These are phyloP conservation scores for Rhipidura dahli DNA, from an alignment of 2,113 vertebrate species.

Conservation along the genomic window DNA sequence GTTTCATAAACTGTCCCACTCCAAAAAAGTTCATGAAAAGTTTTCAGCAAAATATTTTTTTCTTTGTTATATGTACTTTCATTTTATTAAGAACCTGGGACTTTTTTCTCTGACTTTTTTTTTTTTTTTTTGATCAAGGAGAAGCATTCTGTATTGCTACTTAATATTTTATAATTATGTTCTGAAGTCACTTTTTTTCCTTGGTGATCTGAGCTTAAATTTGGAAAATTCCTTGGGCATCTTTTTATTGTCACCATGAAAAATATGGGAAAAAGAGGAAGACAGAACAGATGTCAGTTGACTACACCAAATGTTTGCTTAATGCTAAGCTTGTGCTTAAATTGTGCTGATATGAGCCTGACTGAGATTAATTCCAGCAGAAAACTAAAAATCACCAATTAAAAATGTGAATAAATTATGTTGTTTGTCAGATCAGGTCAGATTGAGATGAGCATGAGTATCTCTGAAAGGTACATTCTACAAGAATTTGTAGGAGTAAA, in stretches of 20 bases:
- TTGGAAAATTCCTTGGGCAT: not conserved
- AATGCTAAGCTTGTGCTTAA: not conserved
- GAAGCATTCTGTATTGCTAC: not conserved
- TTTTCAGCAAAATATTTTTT: not conserved
- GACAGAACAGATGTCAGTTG: not conserved
- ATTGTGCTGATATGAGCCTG: not conserved
- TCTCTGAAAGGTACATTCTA: not conserved
- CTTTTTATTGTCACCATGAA: not conserved
- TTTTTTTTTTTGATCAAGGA: no score
- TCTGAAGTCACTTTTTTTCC: not conserved
- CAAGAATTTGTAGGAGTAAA: not conserved
- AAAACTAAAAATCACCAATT: not conserved
- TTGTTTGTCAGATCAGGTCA: not conserved
- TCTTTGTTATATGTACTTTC: not conserved
- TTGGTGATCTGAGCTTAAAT: not conserved
- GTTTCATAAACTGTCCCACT: not conserved
- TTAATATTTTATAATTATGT: not conserved
- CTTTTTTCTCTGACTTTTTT: not conserved
- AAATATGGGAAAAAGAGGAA: not conserved
- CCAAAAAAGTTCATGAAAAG: not conserved
- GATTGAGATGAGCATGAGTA: rapidly evolving
- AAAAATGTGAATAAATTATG: not conserved
- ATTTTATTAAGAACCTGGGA: not conserved
- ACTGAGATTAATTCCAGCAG: not conserved
- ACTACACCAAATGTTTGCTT: not conserved